Base-by-base conservation (phyloP, 2,797 vertebrate genomes). In the Novumbra hubbsi region DNA sequence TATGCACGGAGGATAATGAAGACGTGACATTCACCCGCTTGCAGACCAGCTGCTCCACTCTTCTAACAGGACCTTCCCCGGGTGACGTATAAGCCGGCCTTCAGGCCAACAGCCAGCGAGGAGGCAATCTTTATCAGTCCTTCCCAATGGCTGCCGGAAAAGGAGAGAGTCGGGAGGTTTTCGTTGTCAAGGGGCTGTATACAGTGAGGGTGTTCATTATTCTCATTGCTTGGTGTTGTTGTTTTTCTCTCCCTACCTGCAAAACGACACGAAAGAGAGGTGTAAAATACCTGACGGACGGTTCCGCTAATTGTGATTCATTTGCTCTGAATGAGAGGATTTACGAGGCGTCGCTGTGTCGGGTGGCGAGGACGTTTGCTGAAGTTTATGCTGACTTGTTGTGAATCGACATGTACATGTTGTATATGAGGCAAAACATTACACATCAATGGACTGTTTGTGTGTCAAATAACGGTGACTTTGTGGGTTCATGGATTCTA, bases 1-100 rank as follows among this genome's bases (percentile, higher is more conserved):
- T 71, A 72, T 69, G 71, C 79, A 83, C 75, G 74, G 81, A 82
- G 77, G 84, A 86, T 90, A 90, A 92, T 91, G 89, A 91, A 92
- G 89, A 91, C 83, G 87, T 81, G 87, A 84, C 87, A 87, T 86
- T 81, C 76, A 81, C 72, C 78, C 15, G 11, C 73, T 78, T 71
- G 30, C n/a, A 76, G 73, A 77, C 80, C 86, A 78, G 68, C 78
- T 81, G 81, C 79, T 77, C 77, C 21, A 8, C 55, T 38, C 55
- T 66, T 79, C 79, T 85, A 81, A 87, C 86, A 83, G 77, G 64
- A 48, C 68, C 73, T 74, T 76, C 70, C 34, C 27, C 72, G 71
- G 70, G 68, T 70, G 73, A 66, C 80, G 79, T 72, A 84, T 70
- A 57, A 11, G 11, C 9, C 57, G 77, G 74, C 32, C 78, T 74